Evolutionary conservation across 2,797 vertebrate genomes (phyloP).

Genomic region (Pangasius macronema): DNA sequence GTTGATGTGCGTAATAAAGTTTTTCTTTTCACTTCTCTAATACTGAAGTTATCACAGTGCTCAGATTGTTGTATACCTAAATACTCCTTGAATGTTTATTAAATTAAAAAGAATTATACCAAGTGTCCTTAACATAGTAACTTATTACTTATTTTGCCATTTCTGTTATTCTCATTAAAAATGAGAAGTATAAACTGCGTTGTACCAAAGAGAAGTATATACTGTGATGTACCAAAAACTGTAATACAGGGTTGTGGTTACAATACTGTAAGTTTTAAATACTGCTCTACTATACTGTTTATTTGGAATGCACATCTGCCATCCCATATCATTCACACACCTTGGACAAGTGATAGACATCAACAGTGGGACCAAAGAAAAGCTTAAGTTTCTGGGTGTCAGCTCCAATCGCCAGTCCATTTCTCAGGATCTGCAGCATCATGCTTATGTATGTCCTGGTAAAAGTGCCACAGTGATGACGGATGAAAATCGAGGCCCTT

Average conservation of each 20-base stretch:
- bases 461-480: conserved; percentile 52
- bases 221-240: neutral
- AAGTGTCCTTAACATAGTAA: neutral
- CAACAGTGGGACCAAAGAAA: conserved; percentile 31
- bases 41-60: neutral
- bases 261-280: neutral
- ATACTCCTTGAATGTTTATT: neutral
- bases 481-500: conserved; percentile 69
- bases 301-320: conserved; percentile 11
- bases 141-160: neutral
- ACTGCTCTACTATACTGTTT: neutral
- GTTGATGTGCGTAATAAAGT: neutral
- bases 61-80: neutral
- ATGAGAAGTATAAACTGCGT: neutral
- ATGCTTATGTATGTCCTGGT: conserved; percentile 37
- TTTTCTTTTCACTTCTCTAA: neutral
- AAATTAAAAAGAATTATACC: neutral
- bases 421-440: conserved; percentile 54
- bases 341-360: conserved; percentile 36
- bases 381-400: conserved; percentile 51
- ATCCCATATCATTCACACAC: conserved; percentile 34
- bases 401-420: conserved; percentile 59
- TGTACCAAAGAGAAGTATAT: neutral
- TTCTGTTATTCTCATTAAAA: neutral
- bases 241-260: neutral